Conservation (phyloP, 1,140 invertebrate genomes). For the Procambarus virginalis region DNA sequence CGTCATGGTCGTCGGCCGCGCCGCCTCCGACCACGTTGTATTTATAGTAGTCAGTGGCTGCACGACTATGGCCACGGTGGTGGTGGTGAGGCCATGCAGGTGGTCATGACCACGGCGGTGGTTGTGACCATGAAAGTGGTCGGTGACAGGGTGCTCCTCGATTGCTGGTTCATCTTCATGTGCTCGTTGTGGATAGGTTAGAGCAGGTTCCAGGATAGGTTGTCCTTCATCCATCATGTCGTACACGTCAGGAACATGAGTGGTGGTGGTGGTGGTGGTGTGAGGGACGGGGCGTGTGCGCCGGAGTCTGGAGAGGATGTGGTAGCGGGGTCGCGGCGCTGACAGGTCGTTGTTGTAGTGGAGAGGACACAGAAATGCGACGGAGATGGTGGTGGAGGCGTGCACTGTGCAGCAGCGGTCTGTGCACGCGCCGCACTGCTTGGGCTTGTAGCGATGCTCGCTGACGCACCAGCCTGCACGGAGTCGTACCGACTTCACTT, state of each 20-base stretch:
- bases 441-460: constrained; percentile 29
- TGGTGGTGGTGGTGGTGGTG: background rate
- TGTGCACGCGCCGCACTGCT: constrained; percentile 17
- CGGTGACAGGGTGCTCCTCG: background rate
- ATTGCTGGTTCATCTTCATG: background rate
- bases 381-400: constrained; percentile 45
- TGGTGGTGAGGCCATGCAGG: background rate
- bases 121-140: background rate
- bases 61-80: background rate
- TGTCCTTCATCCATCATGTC: constrained; percentile 56
- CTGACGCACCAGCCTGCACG: constrained; percentile 41
- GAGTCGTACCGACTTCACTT: constrained; percentile 1
- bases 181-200: background rate
- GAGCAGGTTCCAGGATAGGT: background rate
- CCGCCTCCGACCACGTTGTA: background rate
- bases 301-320: background rate
- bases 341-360: constrained; percentile 52
- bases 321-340: background rate
- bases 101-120: background rate
- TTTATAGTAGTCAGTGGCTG: background rate
- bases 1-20: background rate
- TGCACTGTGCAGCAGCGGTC: constrained; percentile 23
- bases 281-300: background rate
- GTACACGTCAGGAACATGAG: background rate
- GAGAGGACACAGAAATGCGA: constrained; percentile 44